Evolutionary conservation across 2,888 invertebrate species (phyloP).

Genomic region (Heliconius sara): DNA sequence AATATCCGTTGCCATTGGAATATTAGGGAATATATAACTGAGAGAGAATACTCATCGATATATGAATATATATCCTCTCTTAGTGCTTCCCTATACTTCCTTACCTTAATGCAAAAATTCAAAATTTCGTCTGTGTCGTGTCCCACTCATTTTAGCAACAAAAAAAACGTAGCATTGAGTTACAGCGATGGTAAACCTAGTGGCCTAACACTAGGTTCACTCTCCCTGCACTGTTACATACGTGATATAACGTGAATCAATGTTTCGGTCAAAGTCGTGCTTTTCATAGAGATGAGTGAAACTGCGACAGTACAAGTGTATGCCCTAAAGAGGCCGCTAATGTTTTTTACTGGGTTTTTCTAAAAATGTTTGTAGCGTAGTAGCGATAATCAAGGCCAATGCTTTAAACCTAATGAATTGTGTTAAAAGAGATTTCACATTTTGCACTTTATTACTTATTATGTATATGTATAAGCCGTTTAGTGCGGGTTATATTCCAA

Average conservation of each 20-base stretch:
- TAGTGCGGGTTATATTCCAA: neutral
- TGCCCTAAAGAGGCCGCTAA: constrained; percentile 39
- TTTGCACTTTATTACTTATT: constrained; percentile 2
- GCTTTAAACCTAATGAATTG: constrained; percentile 46
- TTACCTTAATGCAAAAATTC: no score
- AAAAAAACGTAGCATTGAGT: neutral
- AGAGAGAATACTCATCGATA: no score
- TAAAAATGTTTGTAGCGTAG: constrained; percentile 41
- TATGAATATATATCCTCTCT: no score
- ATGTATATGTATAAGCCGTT: neutral
- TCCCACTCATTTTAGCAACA: neutral
- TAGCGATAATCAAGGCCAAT: constrained; percentile 45
- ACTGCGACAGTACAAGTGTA: constrained; percentile 18
- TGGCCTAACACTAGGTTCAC: no score
- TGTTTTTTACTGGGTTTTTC: constrained; percentile 36
- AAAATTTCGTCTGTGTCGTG: no score
- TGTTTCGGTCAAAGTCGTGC: neutral
- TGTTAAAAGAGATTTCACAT: constrained; percentile 41
- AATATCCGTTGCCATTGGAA: no score
- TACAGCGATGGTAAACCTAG: neutral
- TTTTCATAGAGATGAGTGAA: constrained; percentile 21
- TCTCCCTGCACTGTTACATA: neutral
- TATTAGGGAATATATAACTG: no score
- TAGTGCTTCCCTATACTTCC: no score
- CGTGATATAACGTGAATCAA: neutral